Evolutionary conservation across 1,140 invertebrate species (phyloP), one percentile per base, ranked within the genome.

Genomic region (Sesamia nonagrioides): DNA sequence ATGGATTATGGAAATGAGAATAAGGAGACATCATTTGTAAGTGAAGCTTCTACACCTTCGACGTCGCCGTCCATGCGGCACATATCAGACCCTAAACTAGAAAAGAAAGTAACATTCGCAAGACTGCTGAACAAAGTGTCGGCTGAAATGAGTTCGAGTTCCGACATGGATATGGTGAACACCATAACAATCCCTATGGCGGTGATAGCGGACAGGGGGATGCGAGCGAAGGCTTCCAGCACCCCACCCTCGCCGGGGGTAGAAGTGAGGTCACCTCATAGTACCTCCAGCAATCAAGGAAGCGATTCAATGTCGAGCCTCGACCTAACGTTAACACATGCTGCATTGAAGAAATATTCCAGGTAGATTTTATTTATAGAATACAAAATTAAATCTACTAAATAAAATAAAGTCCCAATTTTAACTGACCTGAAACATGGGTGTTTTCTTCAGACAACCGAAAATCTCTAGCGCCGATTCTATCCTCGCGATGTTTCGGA

Each of bases 71-170:
- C 95, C 3, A 96, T 95, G 80, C 89, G 94, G 63, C 94, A 94
- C 75, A 92, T 96, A 71, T 95, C 92, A 45, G 96, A 96, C 89
- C 96, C 95, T 40, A 97, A 97, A 86, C 89, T 97, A 66, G 97
- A 97, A 84, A 97, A 97, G 90, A 97, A 97, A 91, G 97, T 97
- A 0, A 97, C 97, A 0, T 97, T 97, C 88, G 97, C 97, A 7
- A 95, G 97, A 80, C 89, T 97, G 37, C 90, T 97, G 27, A 97
- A 96, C 83, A 97, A 96, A 93, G 96, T 97, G 4, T 97, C 96
- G 18, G 96, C 96, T 18, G 97, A 97, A 95, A 97, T 97, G 96
- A 96, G 96, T 80, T 96, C 96, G 13, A 96, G 96, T 35, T 96
- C 96, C 0, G 96, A 97, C 61, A 95, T 96, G 56, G 96, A 96